Base-by-base conservation (phyloP, 1,140 invertebrate species). In the Maniola jurtina region DNA sequence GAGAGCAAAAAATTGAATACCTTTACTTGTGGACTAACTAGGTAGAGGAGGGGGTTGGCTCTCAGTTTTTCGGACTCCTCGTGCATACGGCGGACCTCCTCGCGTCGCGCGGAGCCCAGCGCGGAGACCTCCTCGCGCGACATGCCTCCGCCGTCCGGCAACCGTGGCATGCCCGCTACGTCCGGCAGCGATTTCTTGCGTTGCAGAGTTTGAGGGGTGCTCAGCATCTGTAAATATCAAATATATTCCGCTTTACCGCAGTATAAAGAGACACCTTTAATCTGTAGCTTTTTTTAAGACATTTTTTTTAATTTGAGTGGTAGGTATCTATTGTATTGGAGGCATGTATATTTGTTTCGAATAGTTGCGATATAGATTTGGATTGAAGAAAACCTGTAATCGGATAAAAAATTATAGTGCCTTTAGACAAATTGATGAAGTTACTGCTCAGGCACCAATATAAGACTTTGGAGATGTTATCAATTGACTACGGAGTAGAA, bases 11-110 rank as follows among this genome's bases (percentile, higher is more conserved):
- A 38, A 13, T 42, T 45, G 38, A n/a, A 93, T 93, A 99, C 98
- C 96, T 98, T 98, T 75, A 99, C 96, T 93, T 97, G 95, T 77
- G 98, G 97, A 95, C 97, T 98, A 94, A 97, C 95, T 86, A 99
- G 93, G 90, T 98, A 98, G 61, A 99, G 94, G 69, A 99, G 92
- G 76, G 98, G 98, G 93, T 99, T 99, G 75, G 96, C 54, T 36
- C 54, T 52, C 15, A 52, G 48, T 25, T 52, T 52, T 25, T 52
- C 48, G 5, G 48, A 16, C 15, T 52, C 48, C 3, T 52, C 48
- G 15, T 52, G 48, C 48, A 52, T 52, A 8, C 48, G 48, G 14
- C 48, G 48, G 10, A 52, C 48, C 16, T 99, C 98, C 89, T 99
- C 98, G 66, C 99, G 93, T 62, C 98, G 94, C 68, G 97, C 96